Evolutionary conservation across 2,797 vertebrate species (phyloP), one percentile per base, ranked within the genome.

Genomic region (Salmo trutta): DNA sequence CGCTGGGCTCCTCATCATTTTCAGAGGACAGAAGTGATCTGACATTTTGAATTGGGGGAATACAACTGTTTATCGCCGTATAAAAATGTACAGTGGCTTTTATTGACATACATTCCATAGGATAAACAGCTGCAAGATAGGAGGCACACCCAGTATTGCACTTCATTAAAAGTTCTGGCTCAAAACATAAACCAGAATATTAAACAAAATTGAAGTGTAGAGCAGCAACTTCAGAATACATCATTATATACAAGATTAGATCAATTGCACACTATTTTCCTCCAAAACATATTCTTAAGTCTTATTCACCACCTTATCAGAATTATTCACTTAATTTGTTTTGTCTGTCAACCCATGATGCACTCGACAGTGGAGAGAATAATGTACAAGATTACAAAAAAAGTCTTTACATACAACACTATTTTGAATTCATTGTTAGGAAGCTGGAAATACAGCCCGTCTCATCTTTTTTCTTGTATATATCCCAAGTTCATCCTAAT

Each of bases 81-180:
- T 97, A 98, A 98, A 99, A 99, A 99, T 96, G 97, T 98, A 99
- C 98, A 99, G 97, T 96, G 97, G 96, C 93, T 98, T 73, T 98
- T 99, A 99, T 98, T 98, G 96, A 99, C 96, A 98, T 98, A 99
- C 97, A 99, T 99, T 99, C 97, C 97, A 96, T 96, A 96, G 96
- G 96, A 96, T 97, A 96, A 92, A 98, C 97, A 97, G 96, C 97
- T 98, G 97, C 96, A 95, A 97, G 96, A 97, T 96, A 97, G 97
- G 97, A 98, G 98, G 97, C 98, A 99, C 97, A 97, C 98, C 97
- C 96, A 98, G 96, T 99, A 98, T 99, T 99, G 98, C 97, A 99
- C 97, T 98, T 99, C 97, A 98, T 97, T 97, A 97, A 98, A 99
- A 98, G 95, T 97, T 99, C 98, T 98, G 97, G 97, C 97, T 98